Evolutionary conservation across 53 echinoderm and acorn worm genomes (phyloP), one percentile per base, ranked within the genome.

Genomic region (Zoroaster sp.): DNA sequence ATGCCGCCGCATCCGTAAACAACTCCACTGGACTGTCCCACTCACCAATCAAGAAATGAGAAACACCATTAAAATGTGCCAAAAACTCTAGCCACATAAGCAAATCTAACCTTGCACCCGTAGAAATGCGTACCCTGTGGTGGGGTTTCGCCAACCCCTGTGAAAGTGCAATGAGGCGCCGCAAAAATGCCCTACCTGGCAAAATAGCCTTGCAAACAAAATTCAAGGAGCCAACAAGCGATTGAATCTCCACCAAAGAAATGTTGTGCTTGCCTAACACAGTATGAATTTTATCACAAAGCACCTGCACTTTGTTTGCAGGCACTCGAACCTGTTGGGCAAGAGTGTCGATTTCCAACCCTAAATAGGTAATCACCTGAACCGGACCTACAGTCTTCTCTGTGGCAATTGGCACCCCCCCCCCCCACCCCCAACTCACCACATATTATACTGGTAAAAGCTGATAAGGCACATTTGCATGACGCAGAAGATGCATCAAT

Each of bases 351-450:
- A 87, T 86, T 78, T 91, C 53, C 40, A 87, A 39, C 23, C 71
- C 78, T 33, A 92, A 66, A 70, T 77, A 92, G 1, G 69, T 70
- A 17, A 92, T 70, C 21, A 70, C 55, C 6, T 73, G 73, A 0
- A 91, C 86, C 1, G 91, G 86, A 12, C 86, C 91, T 4, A 15
- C 70, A 2, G 78, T 91, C 46, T 86, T 90, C 40, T 77, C 86
- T 4, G 4, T 11, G 0, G 91, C 91, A 23, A 86, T 35, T 1
- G 86, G 91, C 13, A 91, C n/a, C n/a, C n/a, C n/a, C n/a, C n/a
- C n/a, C n/a, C n/a, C n/a, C n/a, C n/a, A n/a, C 77, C n/a, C 82
- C 14, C 70, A 53, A 34, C 59, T 74, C 90, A 72, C 66, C 42
- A 13, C 80, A 23, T 4, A 70, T 78, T 4, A 70, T 78, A 51